Evolutionary conservation across 2,113 vertebrate species (phyloP).

Genomic region (Thunnus maccoyii): DNA sequence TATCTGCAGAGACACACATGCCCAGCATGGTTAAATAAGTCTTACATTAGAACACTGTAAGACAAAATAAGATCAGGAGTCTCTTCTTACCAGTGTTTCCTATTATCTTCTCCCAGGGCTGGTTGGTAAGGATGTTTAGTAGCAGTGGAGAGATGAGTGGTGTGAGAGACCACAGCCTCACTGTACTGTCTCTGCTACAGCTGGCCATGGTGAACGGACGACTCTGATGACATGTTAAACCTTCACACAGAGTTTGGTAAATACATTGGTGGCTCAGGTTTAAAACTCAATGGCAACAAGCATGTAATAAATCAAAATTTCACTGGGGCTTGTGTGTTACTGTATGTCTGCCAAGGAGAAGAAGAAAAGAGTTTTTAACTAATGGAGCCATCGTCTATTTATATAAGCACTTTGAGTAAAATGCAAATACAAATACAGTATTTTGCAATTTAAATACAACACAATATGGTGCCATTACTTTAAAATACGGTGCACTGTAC

Average conservation of each 20-base stretch:
- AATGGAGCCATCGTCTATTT: too few species aligned
- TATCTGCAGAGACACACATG: conserved; percentile 82
- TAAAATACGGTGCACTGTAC: neutral
- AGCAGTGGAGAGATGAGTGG: conserved; percentile 92
- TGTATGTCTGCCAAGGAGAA: too few species aligned
- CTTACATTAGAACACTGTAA: neutral
- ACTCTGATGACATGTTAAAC: conserved; percentile 93
- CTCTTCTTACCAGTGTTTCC: conserved; percentile 91
- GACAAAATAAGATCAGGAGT: neutral
- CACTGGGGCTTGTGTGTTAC: too few species aligned
- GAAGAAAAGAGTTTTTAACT: too few species aligned
- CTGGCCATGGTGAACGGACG: conserved; percentile 97
- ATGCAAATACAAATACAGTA: neutral
- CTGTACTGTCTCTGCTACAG: conserved; percentile 97
- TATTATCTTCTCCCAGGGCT: conserved; percentile 93
- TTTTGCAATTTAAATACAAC: neutral
- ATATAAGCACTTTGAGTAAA: too few species aligned
- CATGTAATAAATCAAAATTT: too few species aligned
- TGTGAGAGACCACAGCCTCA: conserved; percentile 95
- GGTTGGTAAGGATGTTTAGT: conserved; percentile 90
- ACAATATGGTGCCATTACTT: neutral
- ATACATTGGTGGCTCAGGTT: too few species aligned
- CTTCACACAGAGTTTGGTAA: conserved; percentile 72
- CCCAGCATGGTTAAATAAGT: neutral
- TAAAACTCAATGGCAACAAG: too few species aligned